Base-by-base conservation (phyloP, 2,888 invertebrate species). In the Drosophila suboccidentalis region DNA sequence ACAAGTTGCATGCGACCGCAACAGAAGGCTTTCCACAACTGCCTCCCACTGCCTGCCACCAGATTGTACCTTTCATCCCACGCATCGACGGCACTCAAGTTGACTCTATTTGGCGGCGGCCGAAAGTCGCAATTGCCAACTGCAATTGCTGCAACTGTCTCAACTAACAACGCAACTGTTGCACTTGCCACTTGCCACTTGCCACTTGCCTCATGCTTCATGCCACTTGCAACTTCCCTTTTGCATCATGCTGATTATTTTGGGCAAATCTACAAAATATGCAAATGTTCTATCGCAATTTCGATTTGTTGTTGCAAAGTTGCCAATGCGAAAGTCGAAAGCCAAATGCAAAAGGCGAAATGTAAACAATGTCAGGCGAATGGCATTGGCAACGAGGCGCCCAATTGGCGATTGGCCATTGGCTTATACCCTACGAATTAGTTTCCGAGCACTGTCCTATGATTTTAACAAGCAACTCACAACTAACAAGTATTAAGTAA, bases 251-350 rank as follows among this genome's bases (percentile, higher is more conserved):
- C 54, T 46, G 79, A 59, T 67, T 67, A 51, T 75, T 75, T 62
- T 36, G 49, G 15, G 15, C 17, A 58, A 79, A 59, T 74, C 65
- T 50, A 41, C 22, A 41, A 61, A 57, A 75, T 67, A 79, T 79
- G 71, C 79, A 71, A 78, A 79, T 79, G 47, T n/a, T 43, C 26
- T 32, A 22, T 69, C 61, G 55, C 54, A 43, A 53, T 68, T 73
- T 61, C 60, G 59, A 63, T 54, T 76, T 66, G 64, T 60, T 65
- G n/a, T 58, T 54, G 51, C 50, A 34, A 57, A 54, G 34, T 64
- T 50, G 49, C 53, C 22, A 58, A 46, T 13, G 10, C 13, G 60
- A 58, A 53, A 65, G 46, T 70, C 46, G 13, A 73, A 66, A 34
- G 39, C 22, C 58, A 39, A 63, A 43, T 53, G 51, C 41, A 4